Evolutionary conservation across 2,113 vertebrate genomes (phyloP), one percentile per base, ranked within the genome.

Genomic region (Raja brachyura): DNA sequence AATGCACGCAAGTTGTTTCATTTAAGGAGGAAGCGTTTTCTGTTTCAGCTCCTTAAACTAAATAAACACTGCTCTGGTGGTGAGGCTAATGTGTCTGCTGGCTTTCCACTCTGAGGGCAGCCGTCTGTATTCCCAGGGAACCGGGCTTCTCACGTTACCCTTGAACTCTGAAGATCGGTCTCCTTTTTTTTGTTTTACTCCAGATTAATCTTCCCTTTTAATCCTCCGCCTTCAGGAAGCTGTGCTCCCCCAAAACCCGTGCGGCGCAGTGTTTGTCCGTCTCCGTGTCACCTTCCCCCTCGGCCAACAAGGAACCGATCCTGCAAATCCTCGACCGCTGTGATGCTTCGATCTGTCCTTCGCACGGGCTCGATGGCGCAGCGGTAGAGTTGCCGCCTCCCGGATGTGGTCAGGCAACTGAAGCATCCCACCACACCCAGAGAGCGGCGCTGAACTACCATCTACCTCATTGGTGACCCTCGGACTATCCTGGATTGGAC

Each of bases 181-280:
- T 48, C 39, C 39, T 93, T 94, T 95, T 95, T 96, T 95, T 94
- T 95, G 39, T 95, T 96, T 95, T 95, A 95, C 95, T 95, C 95
- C 96, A 96, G 96, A 97, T 97, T 97, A 97, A 97, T 97, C 97
- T 97, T 97, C 94, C 94, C 94, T 96, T 96, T 96, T 97, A 97
- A 97, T 97, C 96, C 94, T 96, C 96, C 96, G 96, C 96, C 96
- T 96, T 95, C 96, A 96, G 96, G 96, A 94, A 95, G 96, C 96
- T 96, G 96, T 96, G 96, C 95, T 94, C 94, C 93, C 93, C 94
- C 95, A 95, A 94, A 95, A 48, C 39, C 39, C 39, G 3, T 0
- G 39, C 39, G 39, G 39, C 39, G 39, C 39, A 3, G 39, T 48
- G 39, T 48, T 48, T 48, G 39, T 48, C 39, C 39, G 39, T 48